Evolutionary conservation across 2,797 vertebrate species (phyloP), one percentile per base, ranked within the genome.

Genomic region (Sebastes wilsoni): DNA sequence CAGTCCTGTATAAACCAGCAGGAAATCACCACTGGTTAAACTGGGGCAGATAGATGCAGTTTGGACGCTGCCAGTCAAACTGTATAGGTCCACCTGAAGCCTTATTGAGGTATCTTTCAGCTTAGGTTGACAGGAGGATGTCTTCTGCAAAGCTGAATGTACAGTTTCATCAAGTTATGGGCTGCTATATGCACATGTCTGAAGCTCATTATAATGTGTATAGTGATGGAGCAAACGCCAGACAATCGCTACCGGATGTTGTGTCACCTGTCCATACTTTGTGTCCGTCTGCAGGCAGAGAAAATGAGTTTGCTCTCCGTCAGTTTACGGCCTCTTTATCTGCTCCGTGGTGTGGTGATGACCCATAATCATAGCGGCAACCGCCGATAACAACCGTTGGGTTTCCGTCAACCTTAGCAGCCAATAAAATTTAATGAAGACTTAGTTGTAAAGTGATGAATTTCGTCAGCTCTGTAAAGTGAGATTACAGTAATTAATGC

Each of bases 391-490:
- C 77, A 76, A 32, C n/a, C 8, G 80, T 25, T 66, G 59, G 82
- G 88, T 90, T 93, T 87, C 79, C 85, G 82, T 91, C 84, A 89
- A 66, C 80, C 80, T 80, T 61, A 85, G 54, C 83, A 23, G 79
- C 75, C 80, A 76, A 83, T 95, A 95, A 94, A 92, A 75, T 86
- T 56, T 94, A 94, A 94, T 94, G 87, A 94, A 89, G 84, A 88
- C 58, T 85, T 80, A 81, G 77, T 87, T 90, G 88, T 93, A 90
- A 92, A 94, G 83, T 85, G 28, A 92, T 92, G 85, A 76, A 84
- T 82, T 83, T 83, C 30, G 18, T 74, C 87, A 87, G 80, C n/a
- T 38, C 36, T 59, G 54, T 49, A 27, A 75, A 75, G 76, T 74
- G 60, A 86, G 72, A 85, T 82, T 79, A 85, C 62, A 72, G 62